phyloP scores from a whole-genome alignment of 2,113 vertebrate genomes.

The Polyodon spathula region DNA sequence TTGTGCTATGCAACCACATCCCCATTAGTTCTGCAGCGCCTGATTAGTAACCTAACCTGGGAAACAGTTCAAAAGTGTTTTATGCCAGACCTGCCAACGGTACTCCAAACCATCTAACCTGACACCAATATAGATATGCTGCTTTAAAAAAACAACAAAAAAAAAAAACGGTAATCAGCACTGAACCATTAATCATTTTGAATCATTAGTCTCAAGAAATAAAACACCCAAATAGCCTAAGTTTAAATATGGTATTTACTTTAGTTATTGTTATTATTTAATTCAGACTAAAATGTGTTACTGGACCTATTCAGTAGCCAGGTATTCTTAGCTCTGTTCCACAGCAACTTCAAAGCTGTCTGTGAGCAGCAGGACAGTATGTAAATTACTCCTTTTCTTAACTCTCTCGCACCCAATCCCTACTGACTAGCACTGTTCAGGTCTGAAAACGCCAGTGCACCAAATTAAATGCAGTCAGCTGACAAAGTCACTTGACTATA shows the following conservation, averaged over 20 bases:
- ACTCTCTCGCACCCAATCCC: not conserved
- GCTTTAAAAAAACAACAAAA: not conserved
- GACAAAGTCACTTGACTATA: not conserved
- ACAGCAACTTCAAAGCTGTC: no score
- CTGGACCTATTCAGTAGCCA: no score
- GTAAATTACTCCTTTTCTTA: constrained; percentile 11
- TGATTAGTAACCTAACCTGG: not conserved
- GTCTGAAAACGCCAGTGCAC: not conserved
- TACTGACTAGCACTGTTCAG: not conserved
- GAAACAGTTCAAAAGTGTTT: constrained; percentile 4
- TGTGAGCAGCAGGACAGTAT: not conserved
- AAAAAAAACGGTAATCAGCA: not conserved
- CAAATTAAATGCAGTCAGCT: no score
- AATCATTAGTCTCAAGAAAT: no score
- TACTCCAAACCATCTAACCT: constrained; percentile 30
- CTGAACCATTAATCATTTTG: no score
- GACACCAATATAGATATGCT: constrained; percentile 14
- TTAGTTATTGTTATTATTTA: no score
- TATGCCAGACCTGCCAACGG: constrained; percentile 1
- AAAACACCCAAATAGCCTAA: no score
- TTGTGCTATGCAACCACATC: not conserved
- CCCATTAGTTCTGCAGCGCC: not conserved
- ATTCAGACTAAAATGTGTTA: no score
- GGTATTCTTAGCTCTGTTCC: no score
- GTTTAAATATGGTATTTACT: no score